Evolutionary conservation across 2,113 vertebrate genomes (phyloP).

Genomic region (Carassius carassius): DNA sequence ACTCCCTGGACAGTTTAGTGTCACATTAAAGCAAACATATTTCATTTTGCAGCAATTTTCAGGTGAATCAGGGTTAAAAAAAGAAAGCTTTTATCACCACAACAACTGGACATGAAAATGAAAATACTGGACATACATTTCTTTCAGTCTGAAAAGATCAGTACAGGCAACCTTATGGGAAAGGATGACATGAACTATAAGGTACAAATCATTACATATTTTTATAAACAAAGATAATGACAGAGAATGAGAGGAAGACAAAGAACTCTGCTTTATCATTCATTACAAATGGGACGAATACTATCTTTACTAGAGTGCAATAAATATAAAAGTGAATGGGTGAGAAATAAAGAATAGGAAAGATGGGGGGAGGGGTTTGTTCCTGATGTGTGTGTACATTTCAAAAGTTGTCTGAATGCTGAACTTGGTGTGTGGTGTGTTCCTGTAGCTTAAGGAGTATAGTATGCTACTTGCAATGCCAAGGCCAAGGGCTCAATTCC

Average conservation of each 20-base stretch:
- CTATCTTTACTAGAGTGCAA: not conserved
- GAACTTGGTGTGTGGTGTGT: not conserved
- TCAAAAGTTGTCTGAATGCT: not conserved
- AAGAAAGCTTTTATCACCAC: not conserved
- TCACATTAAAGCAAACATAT: not conserved
- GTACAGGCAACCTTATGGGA: constrained; percentile 12
- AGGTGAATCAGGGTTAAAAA: not conserved
- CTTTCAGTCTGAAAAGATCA: constrained; percentile 24
- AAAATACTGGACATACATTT: too few relatives aligned
- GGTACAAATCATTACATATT: too few relatives aligned
- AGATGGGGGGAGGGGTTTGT: not conserved
- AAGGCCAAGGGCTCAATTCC: not conserved
- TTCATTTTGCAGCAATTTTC: not conserved
- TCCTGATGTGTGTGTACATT: constrained; percentile 23
- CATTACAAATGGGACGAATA: not conserved
- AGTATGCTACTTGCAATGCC: too few relatives aligned
- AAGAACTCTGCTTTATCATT: not conserved
- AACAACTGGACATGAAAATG: too few relatives aligned
- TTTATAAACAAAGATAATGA: not conserved
- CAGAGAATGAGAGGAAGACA: not conserved
- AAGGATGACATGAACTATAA: not conserved
- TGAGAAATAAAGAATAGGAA: not conserved
- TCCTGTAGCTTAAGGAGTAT: not conserved
- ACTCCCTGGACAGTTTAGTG: not conserved
- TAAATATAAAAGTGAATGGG: not conserved